phyloP scores from a whole-genome alignment of 2,797 vertebrate genomes.

The Eremophila alpestris region DNA sequence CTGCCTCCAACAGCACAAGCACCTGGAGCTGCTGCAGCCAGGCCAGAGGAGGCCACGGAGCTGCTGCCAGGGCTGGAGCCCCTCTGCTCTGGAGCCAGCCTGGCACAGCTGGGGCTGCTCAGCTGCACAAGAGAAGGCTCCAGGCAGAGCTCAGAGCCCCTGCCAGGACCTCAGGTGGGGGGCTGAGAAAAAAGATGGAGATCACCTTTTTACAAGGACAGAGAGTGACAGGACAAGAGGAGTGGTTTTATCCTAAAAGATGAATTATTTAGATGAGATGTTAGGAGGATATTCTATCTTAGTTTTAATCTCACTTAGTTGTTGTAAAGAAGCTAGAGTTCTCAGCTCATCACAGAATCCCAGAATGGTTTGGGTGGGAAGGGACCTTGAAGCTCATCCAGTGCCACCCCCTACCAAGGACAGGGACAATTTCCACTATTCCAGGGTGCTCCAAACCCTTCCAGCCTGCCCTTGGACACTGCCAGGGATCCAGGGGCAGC shows the following conservation, averaged over 20 bases:
- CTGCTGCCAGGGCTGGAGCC: not conserved
- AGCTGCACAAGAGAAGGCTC: not conserved
- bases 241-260: not conserved
- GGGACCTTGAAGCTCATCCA: rapidly evolving
- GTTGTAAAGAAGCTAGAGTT: not conserved
- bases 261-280: not conserved
- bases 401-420: rapidly evolving
- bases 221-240: not conserved
- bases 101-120: not conserved
- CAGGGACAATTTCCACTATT: rapidly evolving
- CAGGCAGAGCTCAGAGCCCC: not conserved
- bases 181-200: not conserved
- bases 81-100: not conserved
- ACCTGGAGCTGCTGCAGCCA: not conserved
- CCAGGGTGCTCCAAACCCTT: not conserved
- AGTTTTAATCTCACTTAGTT: not conserved
- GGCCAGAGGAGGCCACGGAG: not conserved
- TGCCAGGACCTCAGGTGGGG: rapidly evolving
- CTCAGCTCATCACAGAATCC: not conserved
- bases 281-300: not conserved
- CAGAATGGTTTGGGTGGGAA: not conserved
- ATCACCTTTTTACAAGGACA: not conserved
- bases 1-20: not conserved
- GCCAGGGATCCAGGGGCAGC: not conserved
- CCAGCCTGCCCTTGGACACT: not conserved